phyloP scores from a whole-genome alignment of 1,140 invertebrate species.

The Caenorhabditis remanei region DNA sequence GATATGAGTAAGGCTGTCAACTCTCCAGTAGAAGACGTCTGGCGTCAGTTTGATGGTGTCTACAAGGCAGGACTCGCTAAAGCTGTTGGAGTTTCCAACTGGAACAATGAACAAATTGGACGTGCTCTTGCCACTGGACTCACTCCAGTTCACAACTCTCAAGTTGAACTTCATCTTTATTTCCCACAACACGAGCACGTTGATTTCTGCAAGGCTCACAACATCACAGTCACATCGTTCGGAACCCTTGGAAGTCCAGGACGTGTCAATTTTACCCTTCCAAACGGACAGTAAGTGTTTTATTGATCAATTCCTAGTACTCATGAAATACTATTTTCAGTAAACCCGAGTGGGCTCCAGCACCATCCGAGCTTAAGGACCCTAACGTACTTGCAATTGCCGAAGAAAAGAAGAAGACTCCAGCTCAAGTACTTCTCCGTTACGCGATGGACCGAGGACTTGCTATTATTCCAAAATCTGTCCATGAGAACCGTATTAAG shows the following conservation, averaged over 20 bases:
- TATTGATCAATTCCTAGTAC: no score
- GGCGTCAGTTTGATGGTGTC: slow-evolving; percentile 53
- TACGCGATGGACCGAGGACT: slow-evolving; percentile 74
- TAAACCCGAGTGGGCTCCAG: slow-evolving; percentile 68
- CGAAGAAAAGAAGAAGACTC: slow-evolving; percentile 81
- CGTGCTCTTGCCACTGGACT: slow-evolving; percentile 62
- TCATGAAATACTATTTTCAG: slow-evolving; percentile 55
- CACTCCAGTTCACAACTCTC: slow-evolving; percentile 71
- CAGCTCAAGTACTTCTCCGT: slow-evolving; percentile 81
- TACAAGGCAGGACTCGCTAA: slow-evolving; percentile 59
- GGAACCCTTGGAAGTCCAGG: slow-evolving; percentile 70
- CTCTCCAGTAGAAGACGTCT: slow-evolving; percentile 36
- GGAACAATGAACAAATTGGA: slow-evolving; percentile 62
- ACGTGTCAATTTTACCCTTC: slow-evolving; percentile 7
- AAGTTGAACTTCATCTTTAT: slow-evolving; percentile 69
- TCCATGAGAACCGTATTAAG: slow-evolving; percentile 76
- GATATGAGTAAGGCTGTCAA: slow-evolving; percentile 34
- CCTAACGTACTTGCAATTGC: slow-evolving; percentile 80
- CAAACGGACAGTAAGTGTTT: slow-evolving; percentile 47
- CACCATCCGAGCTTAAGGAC: slow-evolving; percentile 78
- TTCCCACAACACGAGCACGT: slow-evolving; percentile 69
- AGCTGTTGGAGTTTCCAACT: slow-evolving; percentile 70
- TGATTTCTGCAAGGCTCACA: slow-evolving; percentile 70
- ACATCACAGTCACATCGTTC: slow-evolving; percentile 69
- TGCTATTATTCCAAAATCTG: slow-evolving; percentile 78